A percentile compares a stretch with the other conserved stretches of the same genome.
These are phyloP conservation scores for Burhinus bistriatus DNA, from an alignment of 2,113 vertebrate species.

Conservation along the genomic window DNA sequence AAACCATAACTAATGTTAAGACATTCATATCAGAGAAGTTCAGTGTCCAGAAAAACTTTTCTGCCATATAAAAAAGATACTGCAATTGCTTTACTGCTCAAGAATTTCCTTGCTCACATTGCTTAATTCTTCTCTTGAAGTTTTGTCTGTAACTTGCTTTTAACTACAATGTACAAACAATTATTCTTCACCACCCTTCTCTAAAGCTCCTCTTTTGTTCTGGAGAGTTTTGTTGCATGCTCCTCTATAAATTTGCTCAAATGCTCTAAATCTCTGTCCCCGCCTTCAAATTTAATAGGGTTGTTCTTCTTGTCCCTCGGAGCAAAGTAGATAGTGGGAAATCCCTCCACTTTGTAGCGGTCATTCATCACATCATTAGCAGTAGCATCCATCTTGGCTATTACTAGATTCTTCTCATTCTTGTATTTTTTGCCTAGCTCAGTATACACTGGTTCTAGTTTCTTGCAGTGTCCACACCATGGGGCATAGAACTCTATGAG, in stretches of 20 bases:
- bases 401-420: constrained; percentile 86
- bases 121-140: not conserved
- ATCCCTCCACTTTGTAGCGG: constrained; percentile 89
- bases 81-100: not conserved
- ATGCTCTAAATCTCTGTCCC: constrained; percentile 86
- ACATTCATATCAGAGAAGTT: constrained; percentile 62
- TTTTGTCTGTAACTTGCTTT: constrained; percentile 34
- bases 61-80: constrained; percentile 49
- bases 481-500: constrained; percentile 96
- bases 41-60: constrained; percentile 59
- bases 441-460: constrained; percentile 87
- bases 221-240: constrained; percentile 81
- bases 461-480: constrained; percentile 97
- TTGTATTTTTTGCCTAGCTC: constrained; percentile 93
- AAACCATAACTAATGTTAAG: constrained; percentile 40
- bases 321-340: constrained; percentile 95
- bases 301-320: constrained; percentile 85
- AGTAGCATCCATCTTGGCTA: constrained; percentile 96
- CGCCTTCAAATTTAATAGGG: constrained; percentile 88
- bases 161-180: not conserved
- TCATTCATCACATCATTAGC: constrained; percentile 86
- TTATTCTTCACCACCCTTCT: not conserved
- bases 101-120: not conserved
- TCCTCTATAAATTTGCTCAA: constrained; percentile 91
- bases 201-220: constrained; percentile 89